A percentile compares a stretch with the other conserved stretches of the same genome.
These are phyloP conservation scores for Corythaixoides concolor DNA, from an alignment of 2,113 vertebrate genomes.

Conservation along the genomic window DNA sequence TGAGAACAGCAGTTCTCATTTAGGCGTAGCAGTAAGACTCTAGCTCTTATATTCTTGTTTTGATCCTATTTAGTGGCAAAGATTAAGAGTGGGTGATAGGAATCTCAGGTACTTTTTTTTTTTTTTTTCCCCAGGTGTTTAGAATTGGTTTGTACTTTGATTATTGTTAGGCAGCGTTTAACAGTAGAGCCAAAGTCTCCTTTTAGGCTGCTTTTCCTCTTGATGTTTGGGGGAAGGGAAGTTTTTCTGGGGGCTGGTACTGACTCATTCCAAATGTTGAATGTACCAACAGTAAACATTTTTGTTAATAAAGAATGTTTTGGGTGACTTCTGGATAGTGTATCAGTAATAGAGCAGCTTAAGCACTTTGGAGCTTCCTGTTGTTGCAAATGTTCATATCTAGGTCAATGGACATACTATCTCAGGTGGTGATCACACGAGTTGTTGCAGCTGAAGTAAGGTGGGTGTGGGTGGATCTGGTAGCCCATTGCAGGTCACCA, in stretches of 20 bases:
- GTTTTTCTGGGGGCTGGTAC: background rate
- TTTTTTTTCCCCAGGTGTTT: background rate
- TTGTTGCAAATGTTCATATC: background rate
- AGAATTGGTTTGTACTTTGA: background rate
- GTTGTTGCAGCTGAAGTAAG: background rate
- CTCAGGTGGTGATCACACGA: background rate
- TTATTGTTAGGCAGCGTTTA: background rate
- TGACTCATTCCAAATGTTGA: background rate
- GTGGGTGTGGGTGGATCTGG: background rate
- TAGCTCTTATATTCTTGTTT: background rate
- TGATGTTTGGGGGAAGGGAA: background rate
- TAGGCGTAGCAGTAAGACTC: background rate
- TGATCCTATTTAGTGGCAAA: background rate
- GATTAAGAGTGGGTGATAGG: background rate
- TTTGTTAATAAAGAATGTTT: slow-evolving; percentile 9
- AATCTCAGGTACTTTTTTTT: background rate
- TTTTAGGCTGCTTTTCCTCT: background rate
- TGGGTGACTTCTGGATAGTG: background rate
- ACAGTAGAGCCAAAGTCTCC: background rate
- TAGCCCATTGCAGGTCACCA: background rate
- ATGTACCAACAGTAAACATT: slow-evolving; percentile 2
- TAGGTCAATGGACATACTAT: background rate
- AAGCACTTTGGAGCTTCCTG: slow-evolving; percentile 18
- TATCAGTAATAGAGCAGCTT: background rate
- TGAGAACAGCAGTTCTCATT: background rate